These are phyloP conservation scores for Acinonyx jubatus DNA, from an alignment of 2,113 vertebrate genomes.

Conservation along the genomic window DNA sequence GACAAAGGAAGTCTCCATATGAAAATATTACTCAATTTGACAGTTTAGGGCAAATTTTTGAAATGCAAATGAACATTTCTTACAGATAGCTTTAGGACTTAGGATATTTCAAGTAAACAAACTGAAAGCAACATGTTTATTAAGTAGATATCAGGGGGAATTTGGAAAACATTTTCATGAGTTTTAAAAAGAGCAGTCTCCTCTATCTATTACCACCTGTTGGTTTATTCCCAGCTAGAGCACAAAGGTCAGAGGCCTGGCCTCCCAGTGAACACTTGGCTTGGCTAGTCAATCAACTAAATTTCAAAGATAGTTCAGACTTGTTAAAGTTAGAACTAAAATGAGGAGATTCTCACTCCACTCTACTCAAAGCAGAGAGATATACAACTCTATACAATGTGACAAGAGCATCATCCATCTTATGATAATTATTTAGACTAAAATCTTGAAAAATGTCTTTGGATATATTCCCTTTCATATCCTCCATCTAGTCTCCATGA, in stretches of 20 bases:
- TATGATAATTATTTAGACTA: neutral
- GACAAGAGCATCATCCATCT: neutral
- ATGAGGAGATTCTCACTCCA: neutral
- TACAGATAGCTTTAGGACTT: neutral
- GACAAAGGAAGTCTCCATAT: neutral
- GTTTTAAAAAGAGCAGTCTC: neutral
- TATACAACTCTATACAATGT: neutral
- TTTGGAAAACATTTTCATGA: neutral
- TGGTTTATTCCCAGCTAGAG: neutral
- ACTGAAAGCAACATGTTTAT: slow-evolving; percentile 14
- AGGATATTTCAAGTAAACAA: slow-evolving; percentile 12
- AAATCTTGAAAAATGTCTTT: neutral
- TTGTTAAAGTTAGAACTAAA: neutral
- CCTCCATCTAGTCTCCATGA: neutral
- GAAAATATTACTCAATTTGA: slow-evolving; percentile 2
- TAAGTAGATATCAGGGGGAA: neutral
- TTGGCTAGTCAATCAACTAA: neutral
- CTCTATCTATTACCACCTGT: neutral
- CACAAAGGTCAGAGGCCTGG: neutral
- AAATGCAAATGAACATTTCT: slow-evolving; percentile 33
- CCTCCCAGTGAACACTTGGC: neutral
- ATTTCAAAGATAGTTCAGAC: neutral
- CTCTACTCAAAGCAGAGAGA: neutral
- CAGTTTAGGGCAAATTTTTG: neutral
- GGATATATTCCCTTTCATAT: neutral